phyloP scores from a whole-genome alignment of 2,888 invertebrate genomes.

The Horisme vitalbata region DNA sequence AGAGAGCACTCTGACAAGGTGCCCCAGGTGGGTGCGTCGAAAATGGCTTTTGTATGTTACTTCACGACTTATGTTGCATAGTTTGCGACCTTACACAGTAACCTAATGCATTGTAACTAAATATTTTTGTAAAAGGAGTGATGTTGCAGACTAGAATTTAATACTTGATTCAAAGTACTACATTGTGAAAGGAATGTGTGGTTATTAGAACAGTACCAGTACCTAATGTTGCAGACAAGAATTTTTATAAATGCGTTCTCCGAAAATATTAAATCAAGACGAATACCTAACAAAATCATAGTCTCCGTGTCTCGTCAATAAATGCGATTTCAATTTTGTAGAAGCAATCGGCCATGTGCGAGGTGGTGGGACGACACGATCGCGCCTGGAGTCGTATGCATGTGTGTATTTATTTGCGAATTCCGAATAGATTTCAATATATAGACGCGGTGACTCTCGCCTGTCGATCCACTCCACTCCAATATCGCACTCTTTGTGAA shows the following conservation, averaged over 20 bases:
- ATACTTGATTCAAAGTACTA: background rate
- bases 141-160: constrained; percentile 1
- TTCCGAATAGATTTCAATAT: constrained; percentile 80
- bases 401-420: constrained; percentile 80
- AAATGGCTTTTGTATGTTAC: constrained; percentile 68
- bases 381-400: constrained; percentile 53
- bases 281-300: constrained; percentile 55
- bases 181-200: too few relatives aligned
- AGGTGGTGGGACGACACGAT: constrained; percentile 46
- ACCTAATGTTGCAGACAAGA: background rate
- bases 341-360: constrained; percentile 61
- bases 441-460: constrained; percentile 74
- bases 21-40: constrained; percentile 58
- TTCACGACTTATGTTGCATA: constrained; percentile 39
- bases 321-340: constrained; percentile 77
- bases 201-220: too few relatives aligned
- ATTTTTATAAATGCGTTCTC: background rate
- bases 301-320: constrained; percentile 56
- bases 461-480: constrained; percentile 78
- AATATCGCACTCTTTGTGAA: constrained; percentile 73
- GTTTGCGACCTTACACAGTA: constrained; percentile 36
- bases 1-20: constrained; percentile 34
- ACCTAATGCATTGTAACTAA: constrained; percentile 21
- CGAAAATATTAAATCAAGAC: constrained; percentile 6
- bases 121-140: constrained; percentile 1